Base-by-base conservation (phyloP, 2,888 invertebrate genomes). In the Leptodirus hochenwartii region DNA sequence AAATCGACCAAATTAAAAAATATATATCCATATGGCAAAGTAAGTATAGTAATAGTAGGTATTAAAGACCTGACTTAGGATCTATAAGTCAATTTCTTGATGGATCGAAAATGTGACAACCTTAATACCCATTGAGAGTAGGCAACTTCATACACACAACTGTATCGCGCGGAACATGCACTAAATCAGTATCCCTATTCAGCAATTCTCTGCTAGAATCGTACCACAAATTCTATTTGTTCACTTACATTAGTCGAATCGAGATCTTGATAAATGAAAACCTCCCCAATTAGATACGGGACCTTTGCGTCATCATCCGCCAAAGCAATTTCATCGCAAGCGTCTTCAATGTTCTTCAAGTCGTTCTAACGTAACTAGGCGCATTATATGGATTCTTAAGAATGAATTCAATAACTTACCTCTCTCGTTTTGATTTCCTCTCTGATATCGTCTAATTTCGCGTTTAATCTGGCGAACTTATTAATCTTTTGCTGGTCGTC, bases 401-500 rank as follows among this genome's bases (percentile, higher is more conserved):
- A 16, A 26, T n/a, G 9, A 24, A 6, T 24, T 24, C 16, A 28
- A 8, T 28, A 28, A 31, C 29, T 24, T 48, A 71, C 72, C 64
- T 82, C 76, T 59, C 81, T 85, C 17, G 66, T 58, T 59, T 79
- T 78, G 17, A 90, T 58, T 53, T 91, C 88, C 41, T 85, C 79
- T 52, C 84, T 88, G 9, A 78, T 61, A 50, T 93, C 91, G 44
- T 90, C 85, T 46, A 90, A 66, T 54, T 80, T 80, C 1, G 88
- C 90, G 61, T 95, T 93, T 38, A 82, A 69, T 36, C 87, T 69
- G 2, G 96, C 96, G 58, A 96, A 96, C 52, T 76, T 78, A 56
- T 98, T 98, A 38, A 98, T 96, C 60, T 87, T 88, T 49, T 87
- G 84, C 57, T 98, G 96, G 60, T 98, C 96, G 54, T 91, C 93